phyloP scores from a whole-genome alignment of 2,797 vertebrate genomes.

The Eutrigla gurnardus region DNA sequence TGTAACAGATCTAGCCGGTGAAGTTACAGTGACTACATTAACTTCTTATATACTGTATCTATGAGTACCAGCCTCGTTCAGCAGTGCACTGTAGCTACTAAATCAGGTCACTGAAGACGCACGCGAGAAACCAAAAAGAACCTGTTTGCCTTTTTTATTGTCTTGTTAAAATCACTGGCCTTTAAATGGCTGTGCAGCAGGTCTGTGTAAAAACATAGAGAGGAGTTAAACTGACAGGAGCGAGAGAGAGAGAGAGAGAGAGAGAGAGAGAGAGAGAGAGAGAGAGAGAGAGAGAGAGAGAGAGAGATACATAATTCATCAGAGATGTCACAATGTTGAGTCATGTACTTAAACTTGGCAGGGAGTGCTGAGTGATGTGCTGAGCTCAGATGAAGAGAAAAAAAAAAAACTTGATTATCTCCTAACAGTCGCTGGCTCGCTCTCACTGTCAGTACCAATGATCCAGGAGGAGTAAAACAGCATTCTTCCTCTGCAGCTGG shows the following conservation, averaged over 20 bases:
- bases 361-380: constrained; percentile 59
- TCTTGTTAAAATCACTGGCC: constrained; percentile 77
- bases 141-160: constrained; percentile 67
- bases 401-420: constrained; percentile 58
- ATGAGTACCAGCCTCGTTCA: not conserved
- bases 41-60: not conserved
- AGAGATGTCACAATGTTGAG: constrained; percentile 69
- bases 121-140: constrained; percentile 53
- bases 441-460: constrained; percentile 67
- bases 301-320: constrained; percentile 58
- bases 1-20: not conserved
- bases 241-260: constrained; percentile 4
- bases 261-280: constrained; percentile 22
- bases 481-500: constrained; percentile 68
- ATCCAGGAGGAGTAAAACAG: constrained; percentile 53
- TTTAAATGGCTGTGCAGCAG: constrained; percentile 65
- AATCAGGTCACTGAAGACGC: constrained; percentile 43
- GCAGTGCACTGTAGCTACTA: constrained; percentile 2
- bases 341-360: constrained; percentile 72
- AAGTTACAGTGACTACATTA: not conserved
- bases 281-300: constrained; percentile 30
- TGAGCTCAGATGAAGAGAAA: constrained; percentile 45
- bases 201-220: constrained; percentile 67
- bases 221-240: constrained; percentile 40
- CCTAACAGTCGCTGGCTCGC: constrained; percentile 61